A percentile compares a stretch with the other conserved stretches of the same genome.
These are phyloP conservation scores for Euzophera pinguis DNA, from an alignment of 2,888 invertebrate species.

Conservation along the genomic window DNA sequence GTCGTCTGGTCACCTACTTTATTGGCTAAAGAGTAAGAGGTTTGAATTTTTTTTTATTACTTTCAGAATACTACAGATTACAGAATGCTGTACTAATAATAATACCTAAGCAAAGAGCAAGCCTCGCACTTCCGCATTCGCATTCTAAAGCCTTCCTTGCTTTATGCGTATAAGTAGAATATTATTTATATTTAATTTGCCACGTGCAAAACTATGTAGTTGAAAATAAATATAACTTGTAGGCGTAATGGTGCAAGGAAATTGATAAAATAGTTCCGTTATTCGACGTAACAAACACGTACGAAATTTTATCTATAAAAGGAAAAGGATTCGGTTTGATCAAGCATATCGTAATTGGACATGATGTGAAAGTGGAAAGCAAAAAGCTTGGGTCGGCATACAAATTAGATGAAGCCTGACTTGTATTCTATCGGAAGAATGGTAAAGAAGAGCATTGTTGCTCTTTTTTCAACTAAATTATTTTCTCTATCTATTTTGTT, in stretches of 20 bases:
- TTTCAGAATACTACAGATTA: too few species aligned
- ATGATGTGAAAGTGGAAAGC: slow-evolving; percentile 16
- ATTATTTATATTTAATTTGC: too few species aligned
- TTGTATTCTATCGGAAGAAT: slow-evolving; percentile 11
- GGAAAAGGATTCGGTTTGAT: slow-evolving; percentile 17
- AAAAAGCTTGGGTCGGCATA: slow-evolving; percentile 14
- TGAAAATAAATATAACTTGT: not conserved
- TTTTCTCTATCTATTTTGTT: too few species aligned
- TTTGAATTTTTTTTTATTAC: too few species aligned
- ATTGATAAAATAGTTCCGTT: slow-evolving; percentile 2
- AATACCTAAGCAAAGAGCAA: too few species aligned
- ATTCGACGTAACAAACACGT: not conserved
- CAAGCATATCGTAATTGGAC: slow-evolving; percentile 18
- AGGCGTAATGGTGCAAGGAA: not conserved
- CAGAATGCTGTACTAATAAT: too few species aligned
- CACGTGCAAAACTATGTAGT: not conserved
- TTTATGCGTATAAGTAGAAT: too few species aligned
- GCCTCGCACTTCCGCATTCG: too few species aligned
- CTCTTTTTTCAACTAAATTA: too few species aligned
- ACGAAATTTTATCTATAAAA: slow-evolving; percentile 8
- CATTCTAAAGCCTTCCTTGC: too few species aligned
- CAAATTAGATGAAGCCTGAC: slow-evolving; percentile 17
- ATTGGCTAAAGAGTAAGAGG: too few species aligned
- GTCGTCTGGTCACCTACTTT: too few species aligned
- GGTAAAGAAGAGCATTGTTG: not conserved